Evolutionary conservation across 2,888 invertebrate genomes (phyloP), one percentile per base, ranked within the genome.

Genomic region (Allygus modestus): DNA sequence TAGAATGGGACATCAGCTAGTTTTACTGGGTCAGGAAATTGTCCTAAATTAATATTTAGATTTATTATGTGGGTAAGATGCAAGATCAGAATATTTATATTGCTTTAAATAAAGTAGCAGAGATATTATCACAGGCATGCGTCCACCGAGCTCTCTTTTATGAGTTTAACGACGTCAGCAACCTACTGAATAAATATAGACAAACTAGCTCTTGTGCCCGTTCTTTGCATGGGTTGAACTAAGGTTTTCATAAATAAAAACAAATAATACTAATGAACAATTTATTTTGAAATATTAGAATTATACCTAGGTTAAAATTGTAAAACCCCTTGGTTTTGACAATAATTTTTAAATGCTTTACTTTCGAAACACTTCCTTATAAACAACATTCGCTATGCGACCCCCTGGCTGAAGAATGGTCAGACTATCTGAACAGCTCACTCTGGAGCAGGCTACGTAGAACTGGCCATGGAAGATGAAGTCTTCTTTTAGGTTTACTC

Each of bases 161-260:
- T n/a, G n/a, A n/a, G n/a, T n/a, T n/a, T n/a, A n/a, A n/a, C n/a
- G n/a, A n/a, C n/a, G n/a, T n/a, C n/a, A n/a, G n/a, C n/a, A n/a
- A n/a, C n/a, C n/a, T n/a, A n/a, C n/a, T n/a, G n/a, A n/a, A n/a
- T n/a, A n/a, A n/a, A n/a, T 54, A 54, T 23, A 54, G 2, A 54
- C 12, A 54, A 11, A 61, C 61, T 61, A 23, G 61, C 61, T 61
- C 9, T 61, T 61, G 61, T n/a, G 61, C 61, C 23, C 23, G 61
- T 61, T 23, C 61, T 61, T 61, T 28, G 61, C 61, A 61, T 15
- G 61, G 28, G 61, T 61, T 61, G 61, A 61, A 61, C 61, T 61
- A 61, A 61, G 61, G 61, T 54, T 54, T 54, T 23, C n/a, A 54
- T 61, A 23, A 23, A 23, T 61, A 58, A 23, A 61, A 61, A 23